Evolutionary conservation across 2,888 invertebrate species (phyloP), one percentile per base, ranked within the genome.

Genomic region (Drosophila buzzatii): DNA sequence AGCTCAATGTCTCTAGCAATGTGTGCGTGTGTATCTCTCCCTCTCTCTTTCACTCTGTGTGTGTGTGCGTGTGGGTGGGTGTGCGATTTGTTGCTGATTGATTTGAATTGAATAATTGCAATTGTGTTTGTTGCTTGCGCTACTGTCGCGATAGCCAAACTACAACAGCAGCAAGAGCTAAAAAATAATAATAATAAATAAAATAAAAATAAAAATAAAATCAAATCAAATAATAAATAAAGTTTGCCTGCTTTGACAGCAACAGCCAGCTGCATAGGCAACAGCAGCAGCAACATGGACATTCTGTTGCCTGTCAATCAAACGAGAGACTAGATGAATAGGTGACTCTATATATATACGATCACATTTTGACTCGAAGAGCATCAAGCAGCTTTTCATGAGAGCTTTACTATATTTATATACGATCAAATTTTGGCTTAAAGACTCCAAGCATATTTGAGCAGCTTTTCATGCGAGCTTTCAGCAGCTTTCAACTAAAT

Each of bases 61-160:
- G 59, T 60, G 57, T 60, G 47, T 55, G 55, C 62, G 44, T 60
- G 66, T 58, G 65, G 20, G 79, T 71, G 64, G 72, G 66, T 77
- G 59, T 77, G 66, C 74, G 76, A 76, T 78, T 80, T 83, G 72
- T 73, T 70, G 82, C 82, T 90, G 89, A 91, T 91, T 91, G 90
- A 89, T 90, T 90, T 90, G 85, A 91, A 91, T 91, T 91, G 89
- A 88, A 91, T 89, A 91, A 90, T 91, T 91, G 91, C 89, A 89
- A 84, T 89, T 86, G 88, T 83, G 62, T 67, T 49, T 67, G 70
- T 65, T 67, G 72, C 68, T 57, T 51, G 55, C 52, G 45, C 66
- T 53, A 61, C 41, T 51, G 64, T 67, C 45, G 66, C 66, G 53
- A 66, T 41, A 61, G 56, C 44, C 47, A 44, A 41, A 57, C 57